These are phyloP conservation scores for Agapostemon virescens DNA, from an alignment of 2,888 invertebrate species.

Conservation along the genomic window DNA sequence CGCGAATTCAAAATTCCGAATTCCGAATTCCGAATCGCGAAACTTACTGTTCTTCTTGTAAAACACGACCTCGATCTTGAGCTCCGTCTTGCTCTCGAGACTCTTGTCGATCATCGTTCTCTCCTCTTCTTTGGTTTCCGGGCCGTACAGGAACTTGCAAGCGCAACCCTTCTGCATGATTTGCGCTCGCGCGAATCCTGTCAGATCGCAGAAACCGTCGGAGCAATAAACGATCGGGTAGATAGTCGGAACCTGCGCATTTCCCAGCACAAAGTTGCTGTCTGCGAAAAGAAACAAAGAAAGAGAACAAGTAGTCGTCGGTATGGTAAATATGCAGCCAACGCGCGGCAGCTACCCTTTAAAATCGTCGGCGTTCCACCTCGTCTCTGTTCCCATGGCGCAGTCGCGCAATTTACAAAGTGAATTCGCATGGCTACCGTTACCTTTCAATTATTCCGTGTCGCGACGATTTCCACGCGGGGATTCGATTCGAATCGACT, in stretches of 20 bases:
- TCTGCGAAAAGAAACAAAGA: constrained; percentile 84
- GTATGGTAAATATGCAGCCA: not conserved
- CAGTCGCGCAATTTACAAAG: constrained; percentile 15
- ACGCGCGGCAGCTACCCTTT: not conserved
- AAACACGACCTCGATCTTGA: constrained; percentile 96
- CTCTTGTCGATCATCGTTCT: constrained; percentile 94
- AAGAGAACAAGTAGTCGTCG: not conserved
- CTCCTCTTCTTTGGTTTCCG: constrained; percentile 94
- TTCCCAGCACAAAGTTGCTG: constrained; percentile 97
- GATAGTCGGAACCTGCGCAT: constrained; percentile 92
- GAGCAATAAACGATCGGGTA: constrained; percentile 98
- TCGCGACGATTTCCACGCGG: not conserved
- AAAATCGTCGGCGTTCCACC: not conserved
- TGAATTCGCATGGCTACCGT: constrained; percentile 6
- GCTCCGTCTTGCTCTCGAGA: constrained; percentile 93
- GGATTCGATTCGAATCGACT: not conserved
- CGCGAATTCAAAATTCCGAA: not conserved
- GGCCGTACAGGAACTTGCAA: constrained; percentile 96
- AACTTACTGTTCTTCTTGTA: constrained; percentile 95
- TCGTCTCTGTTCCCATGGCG: not conserved
- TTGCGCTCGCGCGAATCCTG: constrained; percentile 95
- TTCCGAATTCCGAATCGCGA: not conserved
- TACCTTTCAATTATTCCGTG: not conserved
- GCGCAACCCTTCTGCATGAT: constrained; percentile 98
- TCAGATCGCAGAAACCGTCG: constrained; percentile 97